phyloP scores from a whole-genome alignment of 2,113 vertebrate species.

The Anser brachyrhynchus region DNA sequence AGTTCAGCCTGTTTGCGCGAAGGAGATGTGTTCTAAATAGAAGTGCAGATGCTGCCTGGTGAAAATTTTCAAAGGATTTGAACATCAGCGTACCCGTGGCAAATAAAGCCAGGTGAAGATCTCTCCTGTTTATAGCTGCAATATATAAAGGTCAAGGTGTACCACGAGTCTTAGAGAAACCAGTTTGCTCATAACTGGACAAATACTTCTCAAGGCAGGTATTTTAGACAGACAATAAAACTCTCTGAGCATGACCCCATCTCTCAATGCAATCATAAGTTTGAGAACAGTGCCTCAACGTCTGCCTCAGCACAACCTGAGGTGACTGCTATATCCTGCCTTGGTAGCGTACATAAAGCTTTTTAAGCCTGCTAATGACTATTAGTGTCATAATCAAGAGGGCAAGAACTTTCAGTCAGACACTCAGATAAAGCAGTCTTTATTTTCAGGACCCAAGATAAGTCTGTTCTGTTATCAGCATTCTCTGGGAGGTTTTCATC shows the following conservation, averaged over 20 bases:
- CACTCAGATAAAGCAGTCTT: not conserved
- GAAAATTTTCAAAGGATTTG: not conserved
- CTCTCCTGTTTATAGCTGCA: constrained; percentile 46
- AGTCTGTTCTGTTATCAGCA: not conserved
- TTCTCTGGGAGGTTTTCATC: not conserved
- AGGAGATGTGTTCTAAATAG: not conserved
- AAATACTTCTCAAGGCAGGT: constrained; percentile 36
- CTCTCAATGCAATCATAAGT: not conserved
- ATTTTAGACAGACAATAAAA: constrained; percentile 48
- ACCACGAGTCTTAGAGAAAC: constrained; percentile 21
- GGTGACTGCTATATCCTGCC: not conserved
- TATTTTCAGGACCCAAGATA: not conserved
- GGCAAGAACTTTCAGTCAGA: not conserved
- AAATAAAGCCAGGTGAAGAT: constrained; percentile 32
- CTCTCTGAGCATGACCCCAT: not conserved
- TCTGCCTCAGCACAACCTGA: not conserved
- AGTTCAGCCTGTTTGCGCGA: not conserved
- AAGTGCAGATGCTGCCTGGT: not conserved
- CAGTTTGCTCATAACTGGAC: constrained; percentile 50
- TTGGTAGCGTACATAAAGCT: not conserved
- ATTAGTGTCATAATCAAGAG: not conserved
- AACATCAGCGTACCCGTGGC: not conserved
- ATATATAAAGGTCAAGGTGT: constrained; percentile 54
- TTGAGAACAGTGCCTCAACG: not conserved
- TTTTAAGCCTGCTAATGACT: not conserved